A percentile compares a stretch with the other conserved stretches of the same genome.
Conservation (phyloP, 2,113 vertebrate species). For the Uropsilus gracilis region DNA sequence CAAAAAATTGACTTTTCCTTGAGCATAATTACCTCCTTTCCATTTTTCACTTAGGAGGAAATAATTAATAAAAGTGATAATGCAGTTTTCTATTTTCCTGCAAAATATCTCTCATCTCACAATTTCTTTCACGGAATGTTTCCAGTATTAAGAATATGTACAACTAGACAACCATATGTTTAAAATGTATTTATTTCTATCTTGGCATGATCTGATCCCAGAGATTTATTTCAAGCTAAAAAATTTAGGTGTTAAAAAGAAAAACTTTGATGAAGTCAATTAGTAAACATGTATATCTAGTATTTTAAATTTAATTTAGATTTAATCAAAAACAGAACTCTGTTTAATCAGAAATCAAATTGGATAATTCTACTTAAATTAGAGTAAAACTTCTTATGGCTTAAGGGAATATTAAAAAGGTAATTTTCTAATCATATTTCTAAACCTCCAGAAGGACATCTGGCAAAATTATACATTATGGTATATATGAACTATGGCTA, state of each 20-base stretch:
- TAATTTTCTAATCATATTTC: slow-evolving; percentile 5
- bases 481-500: neutral
- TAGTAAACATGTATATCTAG: slow-evolving; percentile 49
- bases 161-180: slow-evolving; percentile 63
- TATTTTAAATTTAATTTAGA: slow-evolving; percentile 51
- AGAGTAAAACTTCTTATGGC: neutral
- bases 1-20: neutral
- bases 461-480: slow-evolving; percentile 26
- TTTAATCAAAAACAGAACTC: slow-evolving; percentile 38
- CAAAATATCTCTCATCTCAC: slow-evolving; percentile 39
- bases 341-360: slow-evolving; percentile 28
- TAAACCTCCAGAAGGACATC: neutral
- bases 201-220: slow-evolving; percentile 49
- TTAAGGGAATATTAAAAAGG: neutral
- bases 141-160: slow-evolving; percentile 58
- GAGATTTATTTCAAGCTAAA: slow-evolving; percentile 64
- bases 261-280: slow-evolving; percentile 51
- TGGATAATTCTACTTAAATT: neutral
- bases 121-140: slow-evolving; percentile 47
- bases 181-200: slow-evolving; percentile 70
- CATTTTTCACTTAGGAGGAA: slow-evolving; percentile 10
- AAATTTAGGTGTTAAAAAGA: slow-evolving; percentile 62
- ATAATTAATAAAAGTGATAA: slow-evolving; percentile 40
- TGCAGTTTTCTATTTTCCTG: slow-evolving; percentile 42
- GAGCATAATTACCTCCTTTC: neutral